Evolutionary conservation across 1,140 invertebrate genomes (phyloP), one percentile per base, ranked within the genome.

Genomic region (Periplaneta americana): DNA sequence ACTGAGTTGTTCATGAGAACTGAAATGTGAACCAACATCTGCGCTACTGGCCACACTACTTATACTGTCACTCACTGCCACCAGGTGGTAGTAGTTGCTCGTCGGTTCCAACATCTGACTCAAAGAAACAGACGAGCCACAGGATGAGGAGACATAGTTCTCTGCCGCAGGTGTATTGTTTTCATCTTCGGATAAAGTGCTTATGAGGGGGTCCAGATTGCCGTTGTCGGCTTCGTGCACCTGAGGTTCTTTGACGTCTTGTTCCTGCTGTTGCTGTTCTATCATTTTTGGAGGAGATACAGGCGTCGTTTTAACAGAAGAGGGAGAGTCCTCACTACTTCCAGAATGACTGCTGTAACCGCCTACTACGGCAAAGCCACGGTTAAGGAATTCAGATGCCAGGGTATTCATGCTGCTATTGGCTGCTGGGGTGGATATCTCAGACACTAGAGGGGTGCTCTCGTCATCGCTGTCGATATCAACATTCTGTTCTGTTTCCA

Each of bases 391-490:
- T 76, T 48, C 81, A 22, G 28, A 39, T 36, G 76, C 75, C 74
- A 31, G 75, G 66, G 78, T 8, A 78, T 22, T 48, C 31, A 36
- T 74, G 78, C 39, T 48, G 28, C n/a, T 34, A 48, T 34, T 80
- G 35, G 76, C 34, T 33, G 34, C 66, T 2, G 89, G 88, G 0
- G 89, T 88, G 1, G 88, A 88, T 15, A 89, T 34, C 80, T 90
- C 87, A 0, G 90, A 90, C 11, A 93, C 91, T 10, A 93, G 87
- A 33, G 92, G 92, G 17, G 91, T 92, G 0, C 91, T 92, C 84
- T 93, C 92, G 83, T 92, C 92, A 83, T 92, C 92, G 85, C 89
- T 91, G n/a, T 87, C 86, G 3, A 83, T 78, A 75, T 85, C 84
- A 39, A 85, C 57, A 34, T 87, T 82, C 80, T 85, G 82, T 79